Base-by-base conservation (phyloP, 92 coral and sea anemone genomes). In the Siderastrea radians region DNA sequence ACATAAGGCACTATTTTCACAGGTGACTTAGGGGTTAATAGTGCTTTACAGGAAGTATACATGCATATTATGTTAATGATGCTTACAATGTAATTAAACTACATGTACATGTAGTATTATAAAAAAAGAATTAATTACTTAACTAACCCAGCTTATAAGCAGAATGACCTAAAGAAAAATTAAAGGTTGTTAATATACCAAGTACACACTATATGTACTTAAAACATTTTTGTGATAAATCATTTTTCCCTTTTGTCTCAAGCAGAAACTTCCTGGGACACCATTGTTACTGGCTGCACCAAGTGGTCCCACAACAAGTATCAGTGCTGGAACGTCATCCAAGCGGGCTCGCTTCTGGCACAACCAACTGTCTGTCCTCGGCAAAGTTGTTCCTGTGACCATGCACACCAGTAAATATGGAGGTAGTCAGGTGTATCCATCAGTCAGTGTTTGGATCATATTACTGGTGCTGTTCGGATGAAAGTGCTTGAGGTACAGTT, bases 271-370 rank as follows among this genome's bases (percentile, higher is more conserved):
- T 67, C 96, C 99, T 6, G 99, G 99, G 26, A 92, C 99, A 10
- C 99, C 99, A 7, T 66, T 98, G 75, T 85, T 98, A 52, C 69
- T 98, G 90, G 95, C 96, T 73, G 99, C 95, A 5, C 99, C 99
- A 9, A 94, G 99, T 87, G 99, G 99, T 45, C 99, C 99, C 10
- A 98, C 99, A 8, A 98, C 99, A 38, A 98, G 90, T 72, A 90
- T 98, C 17, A 94, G 96, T 59, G 86, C 98, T 58, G 99, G 98
- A 7, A 96, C 96, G 1, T 94, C 99, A 7, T 94, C 97, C 66
- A 98, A 98, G 73, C 82, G 99, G 46, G 90, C 98, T 26, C 96
- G 99, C 68, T 98, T 98, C 94, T 98, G 99, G 99, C 99, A 98
- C 87, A 95, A 96, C 90, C 99, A 98, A 78, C 93, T 98, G 80